Evolutionary conservation across 2,797 vertebrate species (phyloP).

Genomic region (Epinephelus malabaricus): DNA sequence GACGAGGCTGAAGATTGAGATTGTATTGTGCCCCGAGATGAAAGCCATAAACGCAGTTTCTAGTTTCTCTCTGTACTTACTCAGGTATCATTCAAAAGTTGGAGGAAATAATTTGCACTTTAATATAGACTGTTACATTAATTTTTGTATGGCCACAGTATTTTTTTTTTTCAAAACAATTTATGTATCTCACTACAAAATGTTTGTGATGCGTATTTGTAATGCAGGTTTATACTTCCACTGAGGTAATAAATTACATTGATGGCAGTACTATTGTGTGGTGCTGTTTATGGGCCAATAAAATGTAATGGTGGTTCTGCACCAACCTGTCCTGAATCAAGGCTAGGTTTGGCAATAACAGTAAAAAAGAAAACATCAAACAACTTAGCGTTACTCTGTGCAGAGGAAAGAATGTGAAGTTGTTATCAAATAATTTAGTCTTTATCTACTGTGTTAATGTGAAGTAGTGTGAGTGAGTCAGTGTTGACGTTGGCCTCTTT

Average conservation of each 20-base stretch:
- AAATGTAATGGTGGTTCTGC: neutral
- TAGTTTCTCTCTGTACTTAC: neutral
- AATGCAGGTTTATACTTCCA: neutral
- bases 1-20: slow-evolving; percentile 63
- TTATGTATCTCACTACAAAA: neutral
- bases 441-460: slow-evolving; percentile 16
- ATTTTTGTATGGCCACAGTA: neutral
- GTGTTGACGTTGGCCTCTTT: slow-evolving; percentile 45
- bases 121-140: neutral
- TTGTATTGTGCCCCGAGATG: slow-evolving; percentile 26
- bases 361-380: slow-evolving; percentile 8
- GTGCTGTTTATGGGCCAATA: neutral
- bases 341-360: slow-evolving; percentile 23
- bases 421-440: slow-evolving; percentile 31
- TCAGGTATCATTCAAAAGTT: neutral
- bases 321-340: slow-evolving; percentile 19
- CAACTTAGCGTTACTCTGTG: neutral
- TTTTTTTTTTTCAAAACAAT: neutral
- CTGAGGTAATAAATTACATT: slow-evolving; percentile 26
- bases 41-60: slow-evolving; percentile 7
- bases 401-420: slow-evolving; percentile 15
- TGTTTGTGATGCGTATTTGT: slow-evolving; percentile 19
- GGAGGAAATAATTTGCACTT: slow-evolving; percentile 16
- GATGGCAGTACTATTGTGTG: neutral
- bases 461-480: slow-evolving; percentile 9